Base-by-base conservation (phyloP, 1,140 invertebrate genomes). In the Sminthurides bifidus region DNA sequence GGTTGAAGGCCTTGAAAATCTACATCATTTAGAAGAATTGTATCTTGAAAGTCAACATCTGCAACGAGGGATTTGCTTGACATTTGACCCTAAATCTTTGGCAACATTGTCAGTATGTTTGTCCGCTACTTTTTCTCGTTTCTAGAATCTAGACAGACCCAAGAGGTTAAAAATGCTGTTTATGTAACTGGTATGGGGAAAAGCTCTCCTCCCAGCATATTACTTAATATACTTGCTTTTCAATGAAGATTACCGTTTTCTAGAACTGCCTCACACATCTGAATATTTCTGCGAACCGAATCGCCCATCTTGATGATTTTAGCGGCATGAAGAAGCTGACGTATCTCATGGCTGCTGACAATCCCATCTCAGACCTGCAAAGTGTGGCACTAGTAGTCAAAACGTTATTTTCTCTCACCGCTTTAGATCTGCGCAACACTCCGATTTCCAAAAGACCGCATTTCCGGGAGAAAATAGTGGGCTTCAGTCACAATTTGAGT, bases 41-140 rank as follows among this genome's bases (percentile, higher is more conserved):
- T 77, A 83, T 62, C 70, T 84, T 45, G 80, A 83, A 67, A 77
- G 77, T 65, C 83, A 85, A 70, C 71, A 70, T 59, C 64, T 80
- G 12, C 65, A 70, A 30, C 60, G 65, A 33, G 72, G 76, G 24
- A 78, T 80, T 68, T 68, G 68, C 3, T 64, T 85, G n/a, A 79
- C 77, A 59, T 83, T 85, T 66, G 81, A 83, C 67, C 80, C 80
- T 4, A 72, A 76, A 63, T 78, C 76, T 45, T 67, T 77, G 44
- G 55, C 72, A 30, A 70, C 71, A 48, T 70, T 85, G 66, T 74
- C 79, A 2, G 81, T 82, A 70, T 74, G 72, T 70, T 46, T 53
- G 17, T 53, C 38, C 33, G 33, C n/a, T 10, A 35, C 10, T 35
- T 35, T n/a, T 35, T 35, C 33, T 12, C 10, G n/a, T 12, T 12